phyloP scores from a whole-genome alignment of 2,797 vertebrate species.

The Molossus molossus region DNA sequence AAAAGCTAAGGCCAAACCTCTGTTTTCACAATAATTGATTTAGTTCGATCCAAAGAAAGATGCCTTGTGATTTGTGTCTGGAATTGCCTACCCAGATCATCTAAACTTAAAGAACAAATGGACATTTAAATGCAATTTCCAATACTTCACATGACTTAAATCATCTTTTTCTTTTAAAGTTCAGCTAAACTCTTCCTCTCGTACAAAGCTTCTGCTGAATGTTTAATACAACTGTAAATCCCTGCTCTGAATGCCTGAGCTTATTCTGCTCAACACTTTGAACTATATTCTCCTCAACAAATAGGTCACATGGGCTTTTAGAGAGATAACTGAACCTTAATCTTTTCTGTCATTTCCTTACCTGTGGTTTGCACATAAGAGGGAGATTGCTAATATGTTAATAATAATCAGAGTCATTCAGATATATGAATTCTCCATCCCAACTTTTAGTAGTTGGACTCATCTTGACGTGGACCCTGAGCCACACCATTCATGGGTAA shows the following conservation, averaged over 20 bases:
- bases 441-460: slow-evolving; percentile 67
- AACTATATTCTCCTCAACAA: slow-evolving; percentile 63
- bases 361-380: slow-evolving; percentile 25
- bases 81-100: not conserved
- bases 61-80: not conserved
- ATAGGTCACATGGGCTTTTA: not conserved
- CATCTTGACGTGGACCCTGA: not conserved
- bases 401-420: slow-evolving; percentile 64
- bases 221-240: slow-evolving; percentile 66
- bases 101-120: not conserved
- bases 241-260: slow-evolving; percentile 47
- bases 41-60: not conserved
- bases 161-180: slow-evolving; percentile 24
- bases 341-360: slow-evolving; percentile 44
- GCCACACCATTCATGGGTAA: not conserved
- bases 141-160: not conserved
- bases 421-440: slow-evolving; percentile 37
- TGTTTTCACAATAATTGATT: not conserved
- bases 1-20: not conserved
- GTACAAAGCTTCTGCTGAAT: not conserved
- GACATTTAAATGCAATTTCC: not conserved
- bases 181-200: not conserved
- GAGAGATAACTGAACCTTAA: slow-evolving; percentile 34
- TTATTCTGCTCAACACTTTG: slow-evolving; percentile 56
- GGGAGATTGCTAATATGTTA: slow-evolving; percentile 14